Evolutionary conservation across 2,888 invertebrate species (phyloP), one percentile per base, ranked within the genome.

Genomic region (Lasioglossum morio): DNA sequence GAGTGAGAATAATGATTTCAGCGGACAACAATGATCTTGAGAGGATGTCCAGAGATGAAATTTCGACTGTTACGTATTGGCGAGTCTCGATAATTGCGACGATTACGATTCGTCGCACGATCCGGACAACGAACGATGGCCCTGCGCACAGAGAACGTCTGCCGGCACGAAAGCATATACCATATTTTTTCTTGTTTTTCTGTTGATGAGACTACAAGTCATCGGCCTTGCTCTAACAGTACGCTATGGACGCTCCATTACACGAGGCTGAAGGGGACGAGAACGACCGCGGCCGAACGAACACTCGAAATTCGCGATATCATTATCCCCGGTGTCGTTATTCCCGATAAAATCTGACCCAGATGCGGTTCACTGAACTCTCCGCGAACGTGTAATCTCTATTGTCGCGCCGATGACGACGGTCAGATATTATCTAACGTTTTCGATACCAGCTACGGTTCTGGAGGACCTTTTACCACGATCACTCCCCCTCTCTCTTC

Each of bases 301-400:
- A 34, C 66, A 77, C 66, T 79, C 77, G 19, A 81, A 84, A 87
- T 84, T 84, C 70, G 76, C 81, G 79, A 57, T 84, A 79, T 81
- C 88, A 72, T 76, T 82, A 79, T 63, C 79, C 72, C 66, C 48
- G 70, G 60, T 77, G 72, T 84, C 87, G 88, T 84, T 82, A 73
- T 72, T 79, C 75, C 77, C 77, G 88, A 88, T 88, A 84, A 87
- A 78, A 87, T 87, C 87, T 87, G 87, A 88, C 88, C 88, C 43
- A 87, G 72, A 78, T 88, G 48, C 75, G 84, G 88, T 87, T 87
- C 88, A 87, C 43, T 77, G 82, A 88, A 88, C 88, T 16, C 72
- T 3, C 3, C 77, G 81, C 63, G 80, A 70, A 30, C 81, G 72
- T 74, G 74, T 79, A 86, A 83, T 83, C 86, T 83, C 84, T 70